These are phyloP conservation scores for Fregata magnificens DNA, from an alignment of 2,113 vertebrate genomes.

Conservation along the genomic window DNA sequence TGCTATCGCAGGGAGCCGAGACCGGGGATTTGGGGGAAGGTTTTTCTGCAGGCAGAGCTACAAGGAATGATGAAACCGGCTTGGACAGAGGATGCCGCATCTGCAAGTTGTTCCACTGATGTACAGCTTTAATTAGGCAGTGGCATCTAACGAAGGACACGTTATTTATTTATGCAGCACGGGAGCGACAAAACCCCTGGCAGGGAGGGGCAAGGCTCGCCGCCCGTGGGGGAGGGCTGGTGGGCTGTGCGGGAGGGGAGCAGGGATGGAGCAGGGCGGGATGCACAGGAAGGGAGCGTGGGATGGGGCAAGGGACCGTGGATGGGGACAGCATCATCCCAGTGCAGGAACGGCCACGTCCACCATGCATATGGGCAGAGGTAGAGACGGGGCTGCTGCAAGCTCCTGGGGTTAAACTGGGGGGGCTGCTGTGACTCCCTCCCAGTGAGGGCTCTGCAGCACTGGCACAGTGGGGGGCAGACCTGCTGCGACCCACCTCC, in stretches of 20 bases:
- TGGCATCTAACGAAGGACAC: slow-evolving; percentile 47
- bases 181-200: not conserved
- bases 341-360: not conserved
- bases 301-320: not conserved
- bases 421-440: not conserved
- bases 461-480: not conserved
- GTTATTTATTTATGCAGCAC: slow-evolving; percentile 36
- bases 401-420: not conserved
- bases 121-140: slow-evolving; percentile 70
- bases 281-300: not conserved
- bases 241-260: not conserved
- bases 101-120: slow-evolving; percentile 63
- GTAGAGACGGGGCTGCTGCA: not conserved
- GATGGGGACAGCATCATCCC: not conserved
- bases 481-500: not conserved
- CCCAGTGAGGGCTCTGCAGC: not conserved
- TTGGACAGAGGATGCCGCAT: slow-evolving; percentile 33
- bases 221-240: not conserved
- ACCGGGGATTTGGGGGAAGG: not conserved
- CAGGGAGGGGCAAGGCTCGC: not conserved
- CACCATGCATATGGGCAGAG: accelerated
- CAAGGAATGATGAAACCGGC: not conserved
- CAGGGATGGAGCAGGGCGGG: not conserved
- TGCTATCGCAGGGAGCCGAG: not conserved
- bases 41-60: slow-evolving; percentile 2